Evolutionary conservation across 1,140 invertebrate genomes (phyloP).

Genomic region (Trichomalopsis sarcophagae): DNA sequence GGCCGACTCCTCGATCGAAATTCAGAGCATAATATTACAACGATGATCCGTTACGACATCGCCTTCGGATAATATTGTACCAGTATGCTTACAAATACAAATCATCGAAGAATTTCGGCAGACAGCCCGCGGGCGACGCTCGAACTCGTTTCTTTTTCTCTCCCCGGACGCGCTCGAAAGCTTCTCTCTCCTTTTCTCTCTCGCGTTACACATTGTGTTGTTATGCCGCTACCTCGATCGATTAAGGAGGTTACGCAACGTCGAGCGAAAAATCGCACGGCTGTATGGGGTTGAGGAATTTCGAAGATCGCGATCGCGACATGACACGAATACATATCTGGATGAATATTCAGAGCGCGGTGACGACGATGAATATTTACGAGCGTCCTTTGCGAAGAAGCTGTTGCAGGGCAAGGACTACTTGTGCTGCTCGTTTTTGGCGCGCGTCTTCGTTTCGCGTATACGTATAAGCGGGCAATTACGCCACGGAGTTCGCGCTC

Average conservation of each 20-base stretch:
- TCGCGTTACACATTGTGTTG: background rate
- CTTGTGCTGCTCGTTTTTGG: background rate
- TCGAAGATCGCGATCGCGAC: background rate
- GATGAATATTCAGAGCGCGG: constrained; percentile 30
- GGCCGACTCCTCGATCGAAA: background rate
- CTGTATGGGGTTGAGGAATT: too few relatives aligned
- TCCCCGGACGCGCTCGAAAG: background rate
- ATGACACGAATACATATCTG: background rate
- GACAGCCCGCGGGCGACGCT: background rate
- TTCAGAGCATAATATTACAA: too few relatives aligned
- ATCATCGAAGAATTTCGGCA: background rate
- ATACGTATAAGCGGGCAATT: background rate
- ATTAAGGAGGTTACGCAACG: constrained; percentile 30
- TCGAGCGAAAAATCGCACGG: constrained; percentile 8
- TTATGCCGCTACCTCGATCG: background rate
- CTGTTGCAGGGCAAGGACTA: constrained; percentile 12
- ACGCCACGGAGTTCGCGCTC: too few relatives aligned
- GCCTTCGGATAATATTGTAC: background rate
- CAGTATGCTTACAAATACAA: background rate
- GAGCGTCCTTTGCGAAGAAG: constrained; percentile 21
- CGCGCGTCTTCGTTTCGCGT: background rate
- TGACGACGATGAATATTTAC: constrained; percentile 42
- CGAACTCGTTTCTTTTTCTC: constrained; percentile 31
- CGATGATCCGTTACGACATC: background rate
- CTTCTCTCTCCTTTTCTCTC: background rate